phyloP scores from a whole-genome alignment of 2,113 vertebrate genomes.

The Alces alces region DNA sequence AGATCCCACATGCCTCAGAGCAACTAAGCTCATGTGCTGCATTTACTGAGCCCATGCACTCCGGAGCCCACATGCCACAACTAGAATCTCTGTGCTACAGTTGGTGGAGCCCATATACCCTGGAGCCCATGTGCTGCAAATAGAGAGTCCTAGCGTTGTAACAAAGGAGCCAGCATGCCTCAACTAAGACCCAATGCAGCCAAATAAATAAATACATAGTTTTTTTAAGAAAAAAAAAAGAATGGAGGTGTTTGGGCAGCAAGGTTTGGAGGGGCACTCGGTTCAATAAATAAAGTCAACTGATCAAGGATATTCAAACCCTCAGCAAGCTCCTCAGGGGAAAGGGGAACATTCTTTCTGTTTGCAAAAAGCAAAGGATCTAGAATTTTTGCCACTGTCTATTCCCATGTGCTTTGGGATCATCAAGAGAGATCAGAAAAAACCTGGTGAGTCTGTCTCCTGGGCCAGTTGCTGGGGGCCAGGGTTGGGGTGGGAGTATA shows the following conservation, averaged over 20 bases:
- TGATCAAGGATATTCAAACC: neutral
- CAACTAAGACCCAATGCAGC: neutral
- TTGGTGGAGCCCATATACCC: neutral
- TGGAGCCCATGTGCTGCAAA: neutral
- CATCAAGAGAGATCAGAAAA: neutral
- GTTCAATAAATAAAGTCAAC: neutral
- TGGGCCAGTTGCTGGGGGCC: neutral
- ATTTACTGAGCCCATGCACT: neutral
- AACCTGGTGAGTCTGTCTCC: neutral
- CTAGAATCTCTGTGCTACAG: neutral
- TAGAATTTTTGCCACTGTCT: neutral
- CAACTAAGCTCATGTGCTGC: neutral
- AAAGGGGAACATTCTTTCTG: neutral
- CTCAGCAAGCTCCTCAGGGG: neutral
- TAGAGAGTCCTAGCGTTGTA: neutral
- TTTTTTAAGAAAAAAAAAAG: neutral
- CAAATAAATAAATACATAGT: neutral
- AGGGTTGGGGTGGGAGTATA: neutral
- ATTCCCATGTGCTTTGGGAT: neutral
- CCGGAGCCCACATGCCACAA: neutral
- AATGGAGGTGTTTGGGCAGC: neutral
- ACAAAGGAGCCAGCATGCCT: fast-evolving
- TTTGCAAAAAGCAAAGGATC: neutral
- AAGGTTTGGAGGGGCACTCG: neutral
- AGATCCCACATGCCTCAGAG: neutral